A percentile compares a stretch with the other conserved stretches of the same genome.
Conservation (phyloP, 37 sponge, comb jelly and placozoan genomes). For the Axinella damicornis region DNA sequence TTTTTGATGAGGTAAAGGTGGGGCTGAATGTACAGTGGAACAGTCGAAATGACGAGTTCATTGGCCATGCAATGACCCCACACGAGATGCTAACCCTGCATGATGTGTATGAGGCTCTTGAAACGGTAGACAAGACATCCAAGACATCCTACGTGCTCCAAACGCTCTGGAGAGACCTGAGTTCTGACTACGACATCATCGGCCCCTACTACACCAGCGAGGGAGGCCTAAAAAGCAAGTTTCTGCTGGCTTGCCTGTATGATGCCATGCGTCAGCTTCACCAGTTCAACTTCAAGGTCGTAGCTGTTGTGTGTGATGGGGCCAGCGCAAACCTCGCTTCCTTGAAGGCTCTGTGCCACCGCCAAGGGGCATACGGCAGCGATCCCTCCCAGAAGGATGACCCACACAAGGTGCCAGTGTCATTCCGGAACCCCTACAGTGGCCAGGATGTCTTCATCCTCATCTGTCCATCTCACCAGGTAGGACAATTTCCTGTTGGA, state of each 20-base stretch:
- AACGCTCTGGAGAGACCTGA: constrained; percentile 34
- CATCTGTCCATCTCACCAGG: constrained; percentile 4
- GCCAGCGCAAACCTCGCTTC: constrained; percentile 2
- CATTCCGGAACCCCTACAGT: background rate
- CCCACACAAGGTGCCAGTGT: background rate
- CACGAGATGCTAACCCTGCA: constrained; percentile 19
- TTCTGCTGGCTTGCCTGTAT: background rate
- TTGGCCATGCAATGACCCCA: constrained; percentile 30
- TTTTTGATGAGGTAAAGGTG: constrained; percentile 31
- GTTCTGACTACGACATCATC: constrained; percentile 33
- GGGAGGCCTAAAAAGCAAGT: constrained; percentile 1
- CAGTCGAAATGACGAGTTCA: background rate
- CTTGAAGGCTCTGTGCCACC: background rate
- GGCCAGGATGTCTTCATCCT: background rate
- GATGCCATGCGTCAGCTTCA: constrained; percentile 3
- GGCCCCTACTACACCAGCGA: constrained; percentile 38
- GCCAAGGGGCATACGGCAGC: background rate
- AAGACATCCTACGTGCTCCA: constrained; percentile 47
- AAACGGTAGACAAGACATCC: background rate
- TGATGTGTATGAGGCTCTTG: constrained; percentile 13
- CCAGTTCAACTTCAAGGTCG: background rate
- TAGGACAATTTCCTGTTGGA: background rate
- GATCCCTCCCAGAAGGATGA: background rate
- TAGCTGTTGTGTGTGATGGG: constrained; percentile 9
- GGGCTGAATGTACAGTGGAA: background rate